Conservation (phyloP, 2,113 vertebrate species). For the Leptobrachium leishanense region DNA sequence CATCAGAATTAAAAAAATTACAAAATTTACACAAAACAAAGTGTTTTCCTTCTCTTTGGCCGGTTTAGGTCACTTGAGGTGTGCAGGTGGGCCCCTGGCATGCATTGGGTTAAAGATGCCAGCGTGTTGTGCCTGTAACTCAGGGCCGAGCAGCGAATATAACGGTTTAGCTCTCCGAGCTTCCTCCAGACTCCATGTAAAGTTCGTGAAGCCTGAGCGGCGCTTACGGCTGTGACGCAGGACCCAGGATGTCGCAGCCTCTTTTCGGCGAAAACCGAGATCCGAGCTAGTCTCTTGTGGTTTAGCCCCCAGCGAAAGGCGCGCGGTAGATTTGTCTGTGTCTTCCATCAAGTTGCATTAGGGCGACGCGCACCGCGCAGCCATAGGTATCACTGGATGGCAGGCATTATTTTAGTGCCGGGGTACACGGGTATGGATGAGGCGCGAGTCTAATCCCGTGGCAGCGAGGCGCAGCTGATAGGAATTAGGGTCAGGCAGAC, state of each 20-base stretch:
- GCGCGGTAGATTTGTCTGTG: background rate
- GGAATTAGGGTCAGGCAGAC: too few relatives aligned
- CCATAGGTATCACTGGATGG: slow-evolving; percentile 28
- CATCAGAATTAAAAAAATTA: too few relatives aligned
- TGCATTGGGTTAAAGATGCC: too few relatives aligned
- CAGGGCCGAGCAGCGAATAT: too few relatives aligned
- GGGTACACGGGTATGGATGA: slow-evolving; percentile 41
- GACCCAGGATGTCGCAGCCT: background rate
- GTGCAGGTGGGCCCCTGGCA: too few relatives aligned
- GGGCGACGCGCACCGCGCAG: fast-evolving
- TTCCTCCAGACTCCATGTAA: too few relatives aligned
- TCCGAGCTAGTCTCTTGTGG: background rate
- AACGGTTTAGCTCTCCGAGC: too few relatives aligned
- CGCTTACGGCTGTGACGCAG: background rate
- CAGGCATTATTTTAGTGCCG: background rate
- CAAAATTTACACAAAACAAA: too few relatives aligned
- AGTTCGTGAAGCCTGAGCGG: too few relatives aligned
- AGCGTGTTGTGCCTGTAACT: too few relatives aligned
- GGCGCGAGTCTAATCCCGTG: slow-evolving; percentile 38
- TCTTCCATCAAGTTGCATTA: slow-evolving; percentile 15
- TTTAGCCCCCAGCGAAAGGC: slow-evolving; percentile 17
- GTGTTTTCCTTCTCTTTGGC: too few relatives aligned
- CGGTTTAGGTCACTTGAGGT: too few relatives aligned
- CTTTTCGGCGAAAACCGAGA: slow-evolving; percentile 6
- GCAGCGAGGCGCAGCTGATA: slow-evolving; percentile 48